Conservation (phyloP, 2,113 vertebrate species). For the Mola mola region DNA sequence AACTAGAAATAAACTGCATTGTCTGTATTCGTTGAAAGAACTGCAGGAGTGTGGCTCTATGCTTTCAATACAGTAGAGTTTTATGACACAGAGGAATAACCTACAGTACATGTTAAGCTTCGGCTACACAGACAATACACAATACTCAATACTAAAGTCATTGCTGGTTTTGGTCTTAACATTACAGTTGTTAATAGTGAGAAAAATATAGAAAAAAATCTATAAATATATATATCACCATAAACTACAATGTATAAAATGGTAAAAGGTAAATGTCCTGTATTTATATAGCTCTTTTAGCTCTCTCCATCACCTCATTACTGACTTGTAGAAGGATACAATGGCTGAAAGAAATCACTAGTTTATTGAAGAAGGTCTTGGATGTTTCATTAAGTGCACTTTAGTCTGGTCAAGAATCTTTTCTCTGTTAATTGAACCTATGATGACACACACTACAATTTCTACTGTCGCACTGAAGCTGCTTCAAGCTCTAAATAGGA, state of each 20-base stretch:
- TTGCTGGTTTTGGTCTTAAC: too few relatives aligned
- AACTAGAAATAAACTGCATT: slow-evolving; percentile 4
- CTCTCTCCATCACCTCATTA: too few relatives aligned
- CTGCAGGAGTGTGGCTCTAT: background rate
- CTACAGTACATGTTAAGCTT: slow-evolving; percentile 9
- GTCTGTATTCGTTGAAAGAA: background rate
- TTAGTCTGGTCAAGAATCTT: slow-evolving; percentile 60
- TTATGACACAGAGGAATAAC: slow-evolving; percentile 8
- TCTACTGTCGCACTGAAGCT: slow-evolving; percentile 20
- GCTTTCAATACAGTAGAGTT: background rate
- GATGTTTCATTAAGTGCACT: slow-evolving; percentile 65
- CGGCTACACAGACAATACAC: background rate
- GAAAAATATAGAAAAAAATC: slow-evolving; percentile 11
- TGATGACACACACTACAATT: slow-evolving; percentile 30
- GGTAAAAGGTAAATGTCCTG: too few relatives aligned
- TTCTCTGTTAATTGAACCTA: slow-evolving; percentile 57
- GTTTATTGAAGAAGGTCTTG: slow-evolving; percentile 52
- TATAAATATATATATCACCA: too few relatives aligned
- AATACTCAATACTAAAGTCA: too few relatives aligned
- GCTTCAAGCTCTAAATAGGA: slow-evolving; percentile 37
- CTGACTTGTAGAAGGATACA: background rate
- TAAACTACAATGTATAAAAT: too few relatives aligned
- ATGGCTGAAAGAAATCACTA: slow-evolving; percentile 19
- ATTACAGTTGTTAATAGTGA: background rate
- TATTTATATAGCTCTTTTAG: too few relatives aligned